Conservation (phyloP, 2,113 vertebrate species). For the Bambusicola thoracicus region DNA sequence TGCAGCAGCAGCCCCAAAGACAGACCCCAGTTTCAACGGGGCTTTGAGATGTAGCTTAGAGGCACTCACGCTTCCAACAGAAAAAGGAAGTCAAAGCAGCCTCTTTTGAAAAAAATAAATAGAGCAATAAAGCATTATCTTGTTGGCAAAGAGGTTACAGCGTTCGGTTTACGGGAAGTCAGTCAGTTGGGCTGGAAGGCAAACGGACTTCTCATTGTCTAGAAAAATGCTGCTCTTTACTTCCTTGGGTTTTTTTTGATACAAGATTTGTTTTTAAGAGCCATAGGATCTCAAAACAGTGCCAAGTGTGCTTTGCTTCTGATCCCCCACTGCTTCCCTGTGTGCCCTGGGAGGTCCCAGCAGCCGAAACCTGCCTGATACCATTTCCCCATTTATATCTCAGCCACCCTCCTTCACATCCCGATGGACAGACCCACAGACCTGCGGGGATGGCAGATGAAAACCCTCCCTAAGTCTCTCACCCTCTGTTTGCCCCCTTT, state of each 20-base stretch:
- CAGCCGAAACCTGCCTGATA: neutral
- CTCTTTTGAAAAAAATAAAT: slow-evolving; percentile 64
- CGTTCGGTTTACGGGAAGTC: neutral
- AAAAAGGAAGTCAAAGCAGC: slow-evolving; percentile 35
- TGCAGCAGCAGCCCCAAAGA: neutral
- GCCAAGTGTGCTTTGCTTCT: slow-evolving; percentile 27
- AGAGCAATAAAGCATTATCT: slow-evolving; percentile 70
- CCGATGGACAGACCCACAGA: neutral
- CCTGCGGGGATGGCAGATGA: accelerated
- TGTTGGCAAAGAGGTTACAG: neutral
- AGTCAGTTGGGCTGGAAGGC: neutral
- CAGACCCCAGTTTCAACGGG: neutral
- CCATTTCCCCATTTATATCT: neutral
- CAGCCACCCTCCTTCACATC: neutral
- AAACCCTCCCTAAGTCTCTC: neutral
- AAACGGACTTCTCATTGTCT: slow-evolving; percentile 29
- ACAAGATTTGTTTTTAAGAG: slow-evolving; percentile 10
- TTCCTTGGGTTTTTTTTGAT: neutral
- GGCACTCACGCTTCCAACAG: neutral
- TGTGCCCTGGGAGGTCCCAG: slow-evolving; percentile 26
- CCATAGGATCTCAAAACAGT: neutral
- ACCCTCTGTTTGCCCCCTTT: neutral
- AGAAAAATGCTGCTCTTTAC: slow-evolving; percentile 33
- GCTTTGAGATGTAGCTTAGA: slow-evolving; percentile 41
- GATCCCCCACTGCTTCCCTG: neutral